Conservation (phyloP, 2,888 invertebrate species). For the Rhingia rostrata region DNA sequence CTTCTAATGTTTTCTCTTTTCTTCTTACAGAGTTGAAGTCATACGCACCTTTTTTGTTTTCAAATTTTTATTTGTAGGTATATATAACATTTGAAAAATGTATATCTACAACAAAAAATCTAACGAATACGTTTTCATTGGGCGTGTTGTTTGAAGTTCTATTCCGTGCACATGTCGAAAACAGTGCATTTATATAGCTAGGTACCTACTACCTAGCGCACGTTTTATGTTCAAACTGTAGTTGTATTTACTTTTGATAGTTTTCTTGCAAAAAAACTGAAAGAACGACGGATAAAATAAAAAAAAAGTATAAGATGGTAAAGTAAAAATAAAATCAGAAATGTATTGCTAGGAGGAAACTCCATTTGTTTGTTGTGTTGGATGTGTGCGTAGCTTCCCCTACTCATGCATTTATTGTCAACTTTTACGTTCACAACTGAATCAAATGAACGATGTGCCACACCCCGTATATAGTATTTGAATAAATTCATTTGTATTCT, state of each 20-base stretch:
- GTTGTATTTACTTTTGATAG: conserved; percentile 10
- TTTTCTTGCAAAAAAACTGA: conserved; percentile 20
- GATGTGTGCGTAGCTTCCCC: too few species aligned
- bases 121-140: conserved; percentile 52
- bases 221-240: conserved; percentile 8
- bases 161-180: conserved; percentile 16
- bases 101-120: conserved; percentile 22
- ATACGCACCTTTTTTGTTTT: conserved; percentile 34
- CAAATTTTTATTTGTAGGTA: conserved; percentile 27
- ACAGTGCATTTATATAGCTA: conserved; percentile 17
- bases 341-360: too few species aligned
- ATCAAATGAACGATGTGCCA: too few species aligned
- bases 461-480: too few species aligned
- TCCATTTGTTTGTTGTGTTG: too few species aligned
- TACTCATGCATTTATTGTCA: too few species aligned
- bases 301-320: conserved; percentile 15
- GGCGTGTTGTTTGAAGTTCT: conserved; percentile 56
- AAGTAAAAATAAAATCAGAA: conserved; percentile 13
- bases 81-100: conserved; percentile 33
- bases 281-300: conserved; percentile 2
- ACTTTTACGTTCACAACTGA: too few species aligned
- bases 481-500: too few species aligned
- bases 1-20: conserved; percentile 58
- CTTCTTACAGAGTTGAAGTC: conserved; percentile 14
- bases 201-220: background rate